Evolutionary conservation across 2,797 vertebrate genomes (phyloP).

Genomic region (Sparidentex hasta): DNA sequence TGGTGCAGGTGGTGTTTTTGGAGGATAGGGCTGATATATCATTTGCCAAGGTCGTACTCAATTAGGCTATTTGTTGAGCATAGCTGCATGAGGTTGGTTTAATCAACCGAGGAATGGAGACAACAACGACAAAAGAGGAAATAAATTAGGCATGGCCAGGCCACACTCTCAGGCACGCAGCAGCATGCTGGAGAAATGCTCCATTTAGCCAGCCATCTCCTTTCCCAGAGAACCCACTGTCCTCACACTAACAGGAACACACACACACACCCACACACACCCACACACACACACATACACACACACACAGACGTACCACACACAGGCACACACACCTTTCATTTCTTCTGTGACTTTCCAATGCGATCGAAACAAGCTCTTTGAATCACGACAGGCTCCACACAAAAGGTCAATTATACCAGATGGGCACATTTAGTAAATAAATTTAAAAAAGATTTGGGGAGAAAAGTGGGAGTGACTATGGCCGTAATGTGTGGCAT

Average conservation of each 20-base stretch:
- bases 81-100: constrained; percentile 86
- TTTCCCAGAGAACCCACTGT: constrained; percentile 64
- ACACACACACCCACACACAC: constrained; percentile 23
- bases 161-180: constrained; percentile 79
- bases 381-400: constrained; percentile 65
- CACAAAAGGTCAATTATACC: constrained; percentile 80
- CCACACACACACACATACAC: constrained; percentile 15
- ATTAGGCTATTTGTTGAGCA: constrained; percentile 89
- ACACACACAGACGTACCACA: neutral
- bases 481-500: constrained; percentile 62
- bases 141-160: constrained; percentile 85
- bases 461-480: constrained; percentile 58
- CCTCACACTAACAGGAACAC: constrained; percentile 45
- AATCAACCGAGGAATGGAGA: constrained; percentile 87
- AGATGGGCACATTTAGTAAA: constrained; percentile 80
- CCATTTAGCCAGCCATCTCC: constrained; percentile 82
- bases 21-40: constrained; percentile 86
- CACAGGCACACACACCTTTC: constrained; percentile 20
- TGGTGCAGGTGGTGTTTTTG: constrained; percentile 85
- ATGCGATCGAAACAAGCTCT: constrained; percentile 65
- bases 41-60: constrained; percentile 88
- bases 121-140: constrained; percentile 85
- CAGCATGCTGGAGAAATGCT: constrained; percentile 83
- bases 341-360: constrained; percentile 69
- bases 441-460: constrained; percentile 55